These are phyloP conservation scores for Psilopsiagon aymara DNA, from an alignment of 2,113 vertebrate species.

Conservation along the genomic window DNA sequence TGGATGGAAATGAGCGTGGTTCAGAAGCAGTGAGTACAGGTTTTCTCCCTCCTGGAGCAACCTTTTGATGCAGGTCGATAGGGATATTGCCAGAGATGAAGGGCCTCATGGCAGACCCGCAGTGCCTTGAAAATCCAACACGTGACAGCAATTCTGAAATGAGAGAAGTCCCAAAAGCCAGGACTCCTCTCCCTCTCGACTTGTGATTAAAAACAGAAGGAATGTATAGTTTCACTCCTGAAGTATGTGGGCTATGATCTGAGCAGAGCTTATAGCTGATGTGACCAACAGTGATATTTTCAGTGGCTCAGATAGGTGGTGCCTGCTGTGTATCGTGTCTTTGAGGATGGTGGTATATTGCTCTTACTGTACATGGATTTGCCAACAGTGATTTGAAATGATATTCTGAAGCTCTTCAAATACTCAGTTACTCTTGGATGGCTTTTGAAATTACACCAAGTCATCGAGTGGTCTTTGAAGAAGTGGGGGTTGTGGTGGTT, in stretches of 20 bases:
- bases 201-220: constrained; percentile 9
- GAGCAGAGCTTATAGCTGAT: not conserved
- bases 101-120: not conserved
- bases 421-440: constrained; percentile 2
- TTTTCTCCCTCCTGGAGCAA: not conserved
- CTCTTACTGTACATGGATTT: not conserved
- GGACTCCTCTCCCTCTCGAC: not conserved
- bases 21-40: not conserved
- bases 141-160: constrained; percentile 1
- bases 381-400: constrained; percentile 9
- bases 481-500: constrained; percentile 1
- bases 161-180: not conserved
- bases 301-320: constrained; percentile 20
- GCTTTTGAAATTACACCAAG: constrained; percentile 19
- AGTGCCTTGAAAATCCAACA: not conserved
- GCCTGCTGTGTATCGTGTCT: constrained; percentile 24
- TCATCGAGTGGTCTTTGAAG: constrained; percentile 30
- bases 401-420: constrained; percentile 6
- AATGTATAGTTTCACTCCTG: not conserved
- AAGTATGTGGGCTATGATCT: not conserved
- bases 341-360: not conserved
- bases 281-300: constrained; percentile 28
- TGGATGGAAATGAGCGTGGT: not conserved
- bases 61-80: not conserved
- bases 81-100: not conserved